Base-by-base conservation (phyloP, 2,888 invertebrate genomes). In the Aplocera efformata region DNA sequence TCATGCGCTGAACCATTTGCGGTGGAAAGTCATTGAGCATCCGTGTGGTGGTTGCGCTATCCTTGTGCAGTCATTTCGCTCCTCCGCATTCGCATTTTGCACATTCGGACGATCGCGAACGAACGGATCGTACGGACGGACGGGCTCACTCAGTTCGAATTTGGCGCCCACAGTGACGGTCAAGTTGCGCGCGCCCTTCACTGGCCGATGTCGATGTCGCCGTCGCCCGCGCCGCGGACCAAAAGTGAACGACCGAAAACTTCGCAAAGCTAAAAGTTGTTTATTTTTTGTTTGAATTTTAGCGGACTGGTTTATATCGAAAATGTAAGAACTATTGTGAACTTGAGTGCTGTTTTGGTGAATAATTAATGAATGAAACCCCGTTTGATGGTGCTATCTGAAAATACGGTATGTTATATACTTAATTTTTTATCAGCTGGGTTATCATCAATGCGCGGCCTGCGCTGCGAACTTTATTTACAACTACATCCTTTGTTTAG, bases 401-500 rank as follows among this genome's bases (percentile, higher is more conserved):
- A 35, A 32, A 31, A 31, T 48, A 59, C 57, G 72, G 73, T 78
- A 71, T 57, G 71, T 72, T 10, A 31, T 20, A 29, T 35, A 55
- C 53, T 62, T 63, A 60, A 51, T 64, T 77, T 64, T 69, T 69
- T 75, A 71, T 67, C 73, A 72, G 65, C 51, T 57, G 56, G 62
- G 56, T 73, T 81, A 81, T 78, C 75, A 58, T n/a, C n/a, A n/a
- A n/a, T 46, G 56, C 62, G 63, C 63, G 60, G 64, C 59, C 67
- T 68, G 73, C 67, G 70, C 67, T 70, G 75, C 69, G 71, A 81
- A 81, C 75, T 83, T 79, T 71, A 40, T 4, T 17, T 43, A 74
- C 64, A 80, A 75, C 75, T 79, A 62, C 69, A 73, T 82, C 81
- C 83, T 83, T 85, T 84, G 85, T 84, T 80, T 80, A 78, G 79